Evolutionary conservation across 2,888 invertebrate genomes (phyloP), one percentile per base, ranked within the genome.

Genomic region (Nowickia ferox): DNA sequence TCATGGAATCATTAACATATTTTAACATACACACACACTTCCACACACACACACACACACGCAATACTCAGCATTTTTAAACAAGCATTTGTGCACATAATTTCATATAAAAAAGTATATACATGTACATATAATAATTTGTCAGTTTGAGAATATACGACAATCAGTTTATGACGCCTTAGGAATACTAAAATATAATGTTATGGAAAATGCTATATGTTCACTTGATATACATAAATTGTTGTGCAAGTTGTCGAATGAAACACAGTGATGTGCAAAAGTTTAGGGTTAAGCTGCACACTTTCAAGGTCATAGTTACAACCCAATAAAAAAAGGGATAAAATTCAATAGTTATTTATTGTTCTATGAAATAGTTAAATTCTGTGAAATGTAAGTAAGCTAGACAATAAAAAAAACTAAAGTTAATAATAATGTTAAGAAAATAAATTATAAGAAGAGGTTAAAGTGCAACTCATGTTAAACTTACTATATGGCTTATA

Each of bases 181-280:
- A 65, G 74, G 84, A 84, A 84, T 84, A 84, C 69, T 84, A 69
- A 84, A 84, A 61, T 63, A 75, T 71, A 17, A 61, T 75, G 6
- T 63, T 75, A 61, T 51, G 48, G 53, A 46, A 66, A 72, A 71
- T 68, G 51, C 72, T 83, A 30, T 83, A 30, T 69, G 66, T 63
- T 63, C 30, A 51, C 51, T 79, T 65, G 9, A 51, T 65, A 40
- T n/a, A n/a, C n/a, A n/a, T 1, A 19, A 55, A 71, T 63, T 71
- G 15, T 44, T 68, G 61, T 40, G 22, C 2, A 57, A 17, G n/a
- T 61, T 46, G 5, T 46, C 11, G n/a, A 48, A 30, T 30, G 17
- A 22, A 42, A 8, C 0, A 68, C 59, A 75, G 61, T 76, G 57
- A 19, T 9, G 19, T 1, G 19, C 13, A 48, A 59, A 68, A 40